phyloP scores from a whole-genome alignment of 2,113 vertebrate species.

The Syrmaticus mikado region DNA sequence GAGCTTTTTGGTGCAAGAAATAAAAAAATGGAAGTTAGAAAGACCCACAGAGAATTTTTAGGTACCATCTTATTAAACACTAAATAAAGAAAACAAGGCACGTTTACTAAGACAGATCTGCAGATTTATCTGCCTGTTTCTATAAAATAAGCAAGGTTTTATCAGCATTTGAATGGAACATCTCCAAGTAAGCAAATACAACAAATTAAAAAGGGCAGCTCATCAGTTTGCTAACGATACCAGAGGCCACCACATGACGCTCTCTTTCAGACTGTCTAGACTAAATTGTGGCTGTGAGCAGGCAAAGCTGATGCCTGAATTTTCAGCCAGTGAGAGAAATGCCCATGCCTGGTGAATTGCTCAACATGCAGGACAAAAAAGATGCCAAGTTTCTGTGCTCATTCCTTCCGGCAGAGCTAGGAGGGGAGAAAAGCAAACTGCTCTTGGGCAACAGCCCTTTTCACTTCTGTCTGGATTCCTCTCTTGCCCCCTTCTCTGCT shows the following conservation, averaged over 20 bases:
- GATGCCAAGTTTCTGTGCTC: conserved; percentile 69
- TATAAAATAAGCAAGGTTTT: neutral
- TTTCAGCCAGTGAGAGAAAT: neutral
- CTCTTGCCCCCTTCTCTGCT: neutral
- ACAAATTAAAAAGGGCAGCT: neutral
- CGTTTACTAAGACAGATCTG: neutral
- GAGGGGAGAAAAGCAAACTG: neutral
- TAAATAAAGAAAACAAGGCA: neutral
- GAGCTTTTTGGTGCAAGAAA: neutral
- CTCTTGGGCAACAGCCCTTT: conserved; percentile 10
- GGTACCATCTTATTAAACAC: neutral
- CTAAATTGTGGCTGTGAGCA: neutral
- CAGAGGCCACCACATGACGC: neutral
- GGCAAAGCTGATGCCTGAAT: conserved; percentile 50
- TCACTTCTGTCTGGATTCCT: neutral
- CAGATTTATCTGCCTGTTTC: neutral
- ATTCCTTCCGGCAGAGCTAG: neutral
- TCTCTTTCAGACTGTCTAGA: neutral
- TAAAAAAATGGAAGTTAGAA: neutral
- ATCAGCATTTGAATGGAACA: neutral
- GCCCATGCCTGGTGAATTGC: conserved; percentile 31
- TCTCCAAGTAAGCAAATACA: neutral
- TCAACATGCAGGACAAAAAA: conserved; percentile 47
- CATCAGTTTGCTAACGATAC: neutral
- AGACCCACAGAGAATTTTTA: neutral